Base-by-base conservation (phyloP, 2,797 vertebrate species). In the Gila robusta region DNA sequence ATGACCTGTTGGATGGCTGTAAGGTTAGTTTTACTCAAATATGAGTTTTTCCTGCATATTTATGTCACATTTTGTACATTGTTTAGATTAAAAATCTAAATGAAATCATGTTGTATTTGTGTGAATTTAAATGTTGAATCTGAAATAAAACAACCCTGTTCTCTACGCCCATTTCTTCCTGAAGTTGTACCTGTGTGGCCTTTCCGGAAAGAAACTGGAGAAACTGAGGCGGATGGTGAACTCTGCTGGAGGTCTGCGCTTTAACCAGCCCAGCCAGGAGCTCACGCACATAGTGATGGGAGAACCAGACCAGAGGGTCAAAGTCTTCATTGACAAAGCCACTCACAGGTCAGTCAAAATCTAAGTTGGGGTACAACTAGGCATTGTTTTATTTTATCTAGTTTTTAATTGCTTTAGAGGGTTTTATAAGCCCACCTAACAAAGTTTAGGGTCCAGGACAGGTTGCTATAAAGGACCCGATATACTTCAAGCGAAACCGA, bases 1-100 rank as follows among this genome's bases (percentile, higher is more conserved):
- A 99, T 83, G 98, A 99, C 89, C 88, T 99, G 81, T 92, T 99
- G 88, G 98, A 99, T 90, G 98, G 98, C 16, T 99, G 97, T 91
- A 96, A 98, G 92, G 98, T 98, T 94, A 23, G 96, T 81, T 74
- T 83, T 6, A 28, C n/a, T 26, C 93, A 59, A 35, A 3, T 37
- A 4, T 47, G 1, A 87, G 77, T 12, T 0, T 3, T 73, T 17
- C 59, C 62, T 85, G 5, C 12, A 0, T 26, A 4, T 52, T 23
- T 59, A 28, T 44, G 54, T 41, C 0, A 66, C 11, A 23, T 39
- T 84, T 44, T 7, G 3, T 32, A 49, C 28, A 81, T 23, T 16
- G 26, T 52, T 44, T 16, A 66, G 26, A 6, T 26, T 66, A 66
- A 54, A 32, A 41, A 32, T 32, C 5, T 11, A 6, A 35, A 12